Conservation (phyloP, 2,888 invertebrate genomes). For the Pantelozetes paolii region DNA sequence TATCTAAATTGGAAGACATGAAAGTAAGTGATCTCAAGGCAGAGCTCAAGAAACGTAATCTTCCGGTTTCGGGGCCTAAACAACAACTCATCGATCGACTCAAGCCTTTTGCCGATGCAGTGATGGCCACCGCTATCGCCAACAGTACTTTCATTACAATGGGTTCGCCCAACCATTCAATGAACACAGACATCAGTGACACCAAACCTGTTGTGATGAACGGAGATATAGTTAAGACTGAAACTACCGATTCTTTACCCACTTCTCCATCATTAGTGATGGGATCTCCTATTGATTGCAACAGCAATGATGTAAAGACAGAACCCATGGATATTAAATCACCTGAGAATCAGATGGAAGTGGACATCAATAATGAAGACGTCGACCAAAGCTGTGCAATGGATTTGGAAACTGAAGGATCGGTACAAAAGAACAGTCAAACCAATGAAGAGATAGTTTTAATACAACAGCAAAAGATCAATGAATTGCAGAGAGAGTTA, state of each 20-base stretch:
- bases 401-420: slow-evolving; percentile 14
- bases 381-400: slow-evolving; percentile 18
- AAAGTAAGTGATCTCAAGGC: slow-evolving; percentile 91
- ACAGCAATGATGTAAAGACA: slow-evolving; percentile 19
- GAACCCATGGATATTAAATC: slow-evolving; percentile 32
- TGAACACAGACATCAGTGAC: not conserved
- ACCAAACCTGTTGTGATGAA: not conserved
- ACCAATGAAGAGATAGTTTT: slow-evolving; percentile 41
- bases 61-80: slow-evolving; percentile 94
- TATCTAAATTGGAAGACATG: slow-evolving; percentile 78
- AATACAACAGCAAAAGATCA: slow-evolving; percentile 74
- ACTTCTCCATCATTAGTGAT: not conserved
- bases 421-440: not conserved
- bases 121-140: slow-evolving; percentile 21
- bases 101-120: slow-evolving; percentile 59
- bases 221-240: not conserved
- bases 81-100: slow-evolving; percentile 88
- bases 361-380: not conserved
- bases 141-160: slow-evolving; percentile 16
- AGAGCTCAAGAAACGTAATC: slow-evolving; percentile 84
- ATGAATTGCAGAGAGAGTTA: slow-evolving; percentile 75
- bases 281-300: not conserved
- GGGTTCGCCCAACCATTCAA: not conserved
- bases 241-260: not conserved
- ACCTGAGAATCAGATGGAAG: slow-evolving; percentile 21